Evolutionary conservation across 2,797 vertebrate genomes (phyloP), one percentile per base, ranked within the genome.

Genomic region (Platyrinchus mystaceus): DNA sequence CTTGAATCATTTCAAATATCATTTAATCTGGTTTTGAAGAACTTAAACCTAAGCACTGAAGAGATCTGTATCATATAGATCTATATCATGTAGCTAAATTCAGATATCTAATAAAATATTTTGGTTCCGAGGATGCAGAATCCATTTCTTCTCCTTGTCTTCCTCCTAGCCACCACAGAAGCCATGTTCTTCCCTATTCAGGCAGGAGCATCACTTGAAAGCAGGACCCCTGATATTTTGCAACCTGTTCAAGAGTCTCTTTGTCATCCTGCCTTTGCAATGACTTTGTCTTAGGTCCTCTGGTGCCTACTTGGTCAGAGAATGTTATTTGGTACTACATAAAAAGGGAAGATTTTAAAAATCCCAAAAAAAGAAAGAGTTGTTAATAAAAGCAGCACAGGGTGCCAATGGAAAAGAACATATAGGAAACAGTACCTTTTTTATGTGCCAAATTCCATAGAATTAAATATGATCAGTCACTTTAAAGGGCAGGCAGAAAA

Each of bases 141-240:
- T 64, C 15, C 13, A 32, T 74, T 94, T 87, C 46, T 71, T 71
- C 14, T 83, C 41, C 34, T 44, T 49, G 21, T 37, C 53, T 74
- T 70, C 14, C 52, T 41, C 7, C 7, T 9, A 56, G 20, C 49
- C 71, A 26, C 37, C 3, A 11, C n/a, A 82, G 70, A 92, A 47
- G 2, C 7, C 7, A 2, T 32, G 7, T 7, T 86, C 20, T 70
- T 75, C 28, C 17, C 7, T 34, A 1, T 5, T 10, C 3, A 6
- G 11, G 9, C 14, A 67, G 47, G n/a, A 77, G 23, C 0, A 1
- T 12, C 19, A 7, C 3, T 10, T 27, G 17, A 21, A 71, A 64
- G 27, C 10, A 39, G 36, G 28, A 77, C 3, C 3, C 27, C 28
- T 53, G 26, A 2, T 84, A 37, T 73, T 43, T 39, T 24, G 30